Evolutionary conservation across 2,113 vertebrate genomes (phyloP), one percentile per base, ranked within the genome.

Genomic region (Coryphaenoides rupestris): DNA sequence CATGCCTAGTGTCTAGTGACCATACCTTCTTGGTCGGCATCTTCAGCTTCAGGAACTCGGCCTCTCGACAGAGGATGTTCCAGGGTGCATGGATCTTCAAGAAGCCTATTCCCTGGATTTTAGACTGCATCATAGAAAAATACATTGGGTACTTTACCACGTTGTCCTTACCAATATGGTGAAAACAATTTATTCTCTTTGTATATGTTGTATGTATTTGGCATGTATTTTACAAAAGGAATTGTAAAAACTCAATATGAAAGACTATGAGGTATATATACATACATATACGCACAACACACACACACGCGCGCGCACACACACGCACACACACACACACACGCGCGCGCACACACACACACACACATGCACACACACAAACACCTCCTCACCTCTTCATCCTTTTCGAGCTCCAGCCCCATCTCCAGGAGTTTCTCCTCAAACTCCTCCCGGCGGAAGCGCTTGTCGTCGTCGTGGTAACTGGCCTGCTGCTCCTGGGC

Each of bases 41-140:
- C 86, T 98, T 99, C 45, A 99, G 92, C 66, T 98, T 98, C 86
- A 98, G 88, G 77, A 99, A 98, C 82, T 99, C 97, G 0, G 97
- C 97, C 70, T 99, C 97, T 69, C 97, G 89, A 84, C 96, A 98
- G 17, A 99, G 87, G 1, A 97, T 91, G 0, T 92, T 86, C 96
- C 96, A 99, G 0, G 97, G 95, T 0, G 96, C 95, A 0, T 99
- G 96, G 66, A 99, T 93, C 84, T 98, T 98, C 40, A 98, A 80
- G 63, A 97, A 99, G 1, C 95, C 97, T 0, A 96, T 87, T 1
- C 94, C 95, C 1, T 92, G 92, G 58, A 96, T 92, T 77, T 94
- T 95, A 17, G 85, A 89, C 96, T 99, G 70, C 26, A 62, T 81
- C 1, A 75, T 5, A 76, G 45, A 66, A 63, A 54, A 17, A 3